Base-by-base conservation (phyloP, 1,140 invertebrate species). In the Drosophila murphyi region DNA sequence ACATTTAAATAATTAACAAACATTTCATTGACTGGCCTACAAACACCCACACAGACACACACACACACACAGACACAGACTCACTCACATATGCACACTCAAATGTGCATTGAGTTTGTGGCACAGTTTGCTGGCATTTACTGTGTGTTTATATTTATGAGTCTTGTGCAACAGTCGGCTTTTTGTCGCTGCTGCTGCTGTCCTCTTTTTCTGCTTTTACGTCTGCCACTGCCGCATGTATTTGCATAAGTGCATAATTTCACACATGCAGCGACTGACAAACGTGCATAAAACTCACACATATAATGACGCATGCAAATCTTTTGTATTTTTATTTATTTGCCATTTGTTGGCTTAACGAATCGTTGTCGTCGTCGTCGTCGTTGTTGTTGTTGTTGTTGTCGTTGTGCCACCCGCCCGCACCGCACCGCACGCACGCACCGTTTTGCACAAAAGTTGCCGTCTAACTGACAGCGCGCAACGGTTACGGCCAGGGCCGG, bases 1-100 rank as follows among this genome's bases (percentile, higher is more conserved):
- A 71, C 85, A 80, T 80, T 34, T 76, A 76, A 87, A 88, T 89
- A 88, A 89, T 89, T 85, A 88, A 88, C 80, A 85, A 89, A 81
- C 85, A 80, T 80, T 83, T 88, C 83, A 87, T 89, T 87, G 85
- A 87, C 83, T 88, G 80, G 73, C 83, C 65, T 62, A 52, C 31
- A 47, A 64, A 72, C 41, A 47, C 43, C 43, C 45, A 62, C 56
- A 59, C 43, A 35, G 12, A 43, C 48, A 48, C 37, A 41, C 52
- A 54, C 51, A 50, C 32, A 48, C 28, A 37, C 10, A 31, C 35
- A 45, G 41, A 35, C 39, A 39, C 4, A 57, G 29, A 47, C 29
- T 41, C 35, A 47, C 45, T 77, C 70, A 65, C 67, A 75, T 69
- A 86, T 56, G 70, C 35, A 47, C 45, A 73, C 70, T 69, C 67